phyloP scores from a whole-genome alignment of 2,113 vertebrate species.

The Labrus mixtus region DNA sequence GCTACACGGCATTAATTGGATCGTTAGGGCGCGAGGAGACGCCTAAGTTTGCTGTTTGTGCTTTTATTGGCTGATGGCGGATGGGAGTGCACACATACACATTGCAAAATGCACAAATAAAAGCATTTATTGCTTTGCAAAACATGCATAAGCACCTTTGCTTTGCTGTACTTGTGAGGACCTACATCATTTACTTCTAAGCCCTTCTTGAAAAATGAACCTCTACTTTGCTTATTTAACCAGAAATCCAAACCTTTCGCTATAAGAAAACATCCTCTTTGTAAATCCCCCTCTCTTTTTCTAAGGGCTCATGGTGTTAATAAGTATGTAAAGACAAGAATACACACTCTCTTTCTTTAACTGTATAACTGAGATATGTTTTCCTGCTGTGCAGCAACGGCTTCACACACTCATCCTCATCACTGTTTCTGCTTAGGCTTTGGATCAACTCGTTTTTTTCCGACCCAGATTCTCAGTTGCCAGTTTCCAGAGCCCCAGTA shows the following conservation, averaged over 20 bases:
- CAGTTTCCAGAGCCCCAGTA: constrained; percentile 72
- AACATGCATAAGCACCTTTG: constrained; percentile 18
- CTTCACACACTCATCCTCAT: constrained; percentile 75
- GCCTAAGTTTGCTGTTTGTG: constrained; percentile 58
- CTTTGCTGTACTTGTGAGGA: constrained; percentile 13
- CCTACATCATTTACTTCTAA: not conserved
- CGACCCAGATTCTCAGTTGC: constrained; percentile 77
- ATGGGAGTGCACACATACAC: constrained; percentile 26
- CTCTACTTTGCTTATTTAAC: constrained; percentile 2
- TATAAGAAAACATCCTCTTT: not conserved
- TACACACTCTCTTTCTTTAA: constrained; percentile 7
- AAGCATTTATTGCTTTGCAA: constrained; percentile 42
- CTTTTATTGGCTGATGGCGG: constrained; percentile 56
- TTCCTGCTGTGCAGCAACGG: constrained; percentile 71
- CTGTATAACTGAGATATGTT: constrained; percentile 67
- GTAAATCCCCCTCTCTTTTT: not conserved
- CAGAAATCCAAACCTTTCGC: not conserved
- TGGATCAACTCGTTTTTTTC: constrained; percentile 77
- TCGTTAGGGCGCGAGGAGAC: constrained; percentile 51
- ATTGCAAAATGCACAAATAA: constrained; percentile 38
- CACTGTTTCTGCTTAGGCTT: constrained; percentile 82
- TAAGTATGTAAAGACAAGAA: constrained; percentile 31
- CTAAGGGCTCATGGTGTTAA: not conserved
- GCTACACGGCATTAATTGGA: constrained; percentile 37
- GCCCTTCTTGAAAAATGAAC: not conserved